These are phyloP conservation scores for Apantesis nais DNA, from an alignment of 2,888 invertebrate species.

Conservation along the genomic window DNA sequence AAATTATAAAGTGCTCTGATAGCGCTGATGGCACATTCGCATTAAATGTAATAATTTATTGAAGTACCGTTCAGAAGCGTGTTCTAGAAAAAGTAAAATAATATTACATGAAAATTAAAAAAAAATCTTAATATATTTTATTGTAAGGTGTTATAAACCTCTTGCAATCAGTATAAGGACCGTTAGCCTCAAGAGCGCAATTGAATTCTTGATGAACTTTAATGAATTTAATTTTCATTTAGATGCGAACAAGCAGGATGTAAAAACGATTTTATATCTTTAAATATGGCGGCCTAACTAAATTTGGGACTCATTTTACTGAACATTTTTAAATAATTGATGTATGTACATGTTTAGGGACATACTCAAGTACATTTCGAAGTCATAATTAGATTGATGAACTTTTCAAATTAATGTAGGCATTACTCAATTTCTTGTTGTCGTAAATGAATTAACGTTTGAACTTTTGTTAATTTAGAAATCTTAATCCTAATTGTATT, in stretches of 20 bases:
- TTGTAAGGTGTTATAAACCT: slow-evolving; percentile 26
- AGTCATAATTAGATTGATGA: background rate
- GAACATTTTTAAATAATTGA: background rate
- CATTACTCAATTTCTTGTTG: background rate
- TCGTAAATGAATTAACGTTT: background rate
- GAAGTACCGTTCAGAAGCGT: background rate
- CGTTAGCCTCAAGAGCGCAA: slow-evolving; percentile 16
- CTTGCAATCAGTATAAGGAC: slow-evolving; percentile 9
- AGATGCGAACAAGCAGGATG: slow-evolving; percentile 7
- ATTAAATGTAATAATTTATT: background rate
- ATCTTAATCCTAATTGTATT: background rate
- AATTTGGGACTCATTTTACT: background rate
- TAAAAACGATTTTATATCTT: slow-evolving; percentile 14
- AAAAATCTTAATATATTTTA: slow-evolving; percentile 19
- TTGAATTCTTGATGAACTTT: slow-evolving; percentile 1
- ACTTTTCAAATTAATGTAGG: background rate
- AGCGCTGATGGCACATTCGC: background rate
- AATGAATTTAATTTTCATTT: slow-evolving; percentile 16
- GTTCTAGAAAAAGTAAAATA: background rate
- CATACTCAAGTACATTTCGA: background rate
- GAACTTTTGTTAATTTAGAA: background rate
- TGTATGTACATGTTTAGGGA: background rate
- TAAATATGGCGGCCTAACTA: background rate
- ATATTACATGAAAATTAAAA: background rate
- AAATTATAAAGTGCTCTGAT: background rate